Base-by-base conservation (phyloP, 2,113 vertebrate genomes). In the Dasypus novemcinctus region DNA sequence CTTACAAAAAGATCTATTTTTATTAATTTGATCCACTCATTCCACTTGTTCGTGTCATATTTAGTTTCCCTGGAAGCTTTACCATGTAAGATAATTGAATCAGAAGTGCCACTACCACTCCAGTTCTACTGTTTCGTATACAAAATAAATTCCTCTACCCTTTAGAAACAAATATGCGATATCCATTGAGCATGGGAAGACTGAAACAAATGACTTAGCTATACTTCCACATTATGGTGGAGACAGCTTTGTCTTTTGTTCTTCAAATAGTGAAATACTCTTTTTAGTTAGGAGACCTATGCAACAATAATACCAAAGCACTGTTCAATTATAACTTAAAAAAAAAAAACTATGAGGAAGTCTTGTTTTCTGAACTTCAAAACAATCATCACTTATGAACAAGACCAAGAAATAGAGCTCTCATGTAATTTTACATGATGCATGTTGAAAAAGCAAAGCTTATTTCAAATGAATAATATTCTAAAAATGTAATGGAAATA, bases 1-100 rank as follows among this genome's bases (percentile, higher is more conserved):
- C 91, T 97, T 97, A 98, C 97, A 98, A 98, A 98, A 98, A 98
- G 98, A 98, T 98, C 98, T 98, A 83, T 93, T 98, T 97, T 97
- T 97, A 98, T 98, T 98, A 98, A 98, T 98, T 97, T 98, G 97
- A 97, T 92, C 95, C 92, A 94, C 96, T 98, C 97, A 93, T 96
- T 97, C 97, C 97, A 98, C 98, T 97, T 98, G 98, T 98, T 98
- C 97, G 97, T 59, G 46, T 95, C 97, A 96, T 97, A 98, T 98
- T 98, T 93, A 93, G 97, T 98, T 98, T 98, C 97, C 80, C 93
- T 3, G 46, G 98, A 81, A 97, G 98, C 97, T 98, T 97, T 85
- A 95, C 93, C 97, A 97, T 95, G 95, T 97, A 97, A 98, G 97
- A 97, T 98, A 97, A 98, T 89, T 98, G 98, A 98, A 98, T 98